Evolutionary conservation across 2,888 invertebrate genomes (phyloP).

Genomic region (Zele albiditarsus): DNA sequence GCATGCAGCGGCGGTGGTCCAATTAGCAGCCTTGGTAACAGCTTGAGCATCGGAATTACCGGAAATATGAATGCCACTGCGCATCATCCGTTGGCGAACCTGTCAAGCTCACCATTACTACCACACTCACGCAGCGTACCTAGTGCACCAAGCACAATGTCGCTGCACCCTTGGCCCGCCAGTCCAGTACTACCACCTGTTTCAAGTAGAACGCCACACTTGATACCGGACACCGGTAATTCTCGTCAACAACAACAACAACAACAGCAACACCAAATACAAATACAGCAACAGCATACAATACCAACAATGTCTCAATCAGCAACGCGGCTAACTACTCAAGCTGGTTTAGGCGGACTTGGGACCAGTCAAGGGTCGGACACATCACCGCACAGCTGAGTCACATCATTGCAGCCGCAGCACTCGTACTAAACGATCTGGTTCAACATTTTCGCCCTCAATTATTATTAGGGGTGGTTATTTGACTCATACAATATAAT

Average conservation of each 20-base stretch:
- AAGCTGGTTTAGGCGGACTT: constrained; percentile 67
- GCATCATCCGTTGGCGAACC: constrained; percentile 65
- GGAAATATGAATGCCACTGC: constrained; percentile 58
- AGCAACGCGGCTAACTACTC: constrained; percentile 64
- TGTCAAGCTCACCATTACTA: constrained; percentile 66
- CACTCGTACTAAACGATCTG: constrained; percentile 66
- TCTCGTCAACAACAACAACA: constrained; percentile 35
- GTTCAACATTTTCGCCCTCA: constrained; percentile 28
- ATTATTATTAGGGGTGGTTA: neutral
- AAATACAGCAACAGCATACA: constrained; percentile 47
- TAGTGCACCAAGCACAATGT: constrained; percentile 75
- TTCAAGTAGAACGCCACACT: constrained; percentile 81
- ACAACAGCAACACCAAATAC: constrained; percentile 42
- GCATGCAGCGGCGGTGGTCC: constrained; percentile 72
- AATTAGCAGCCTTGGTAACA: constrained; percentile 64
- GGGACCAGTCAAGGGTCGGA: constrained; percentile 70
- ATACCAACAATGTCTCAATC: constrained; percentile 63
- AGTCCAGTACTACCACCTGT: constrained; percentile 84
- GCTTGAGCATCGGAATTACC: constrained; percentile 58
- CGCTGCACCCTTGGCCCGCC: constrained; percentile 85
- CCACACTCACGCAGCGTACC: constrained; percentile 76
- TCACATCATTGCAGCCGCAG: constrained; percentile 72
- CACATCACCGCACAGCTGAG: constrained; percentile 71
- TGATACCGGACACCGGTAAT: constrained; percentile 80
- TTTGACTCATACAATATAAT: neutral